Evolutionary conservation across 2,888 invertebrate genomes (phyloP).

Genomic region (Copidosoma aretas): DNA sequence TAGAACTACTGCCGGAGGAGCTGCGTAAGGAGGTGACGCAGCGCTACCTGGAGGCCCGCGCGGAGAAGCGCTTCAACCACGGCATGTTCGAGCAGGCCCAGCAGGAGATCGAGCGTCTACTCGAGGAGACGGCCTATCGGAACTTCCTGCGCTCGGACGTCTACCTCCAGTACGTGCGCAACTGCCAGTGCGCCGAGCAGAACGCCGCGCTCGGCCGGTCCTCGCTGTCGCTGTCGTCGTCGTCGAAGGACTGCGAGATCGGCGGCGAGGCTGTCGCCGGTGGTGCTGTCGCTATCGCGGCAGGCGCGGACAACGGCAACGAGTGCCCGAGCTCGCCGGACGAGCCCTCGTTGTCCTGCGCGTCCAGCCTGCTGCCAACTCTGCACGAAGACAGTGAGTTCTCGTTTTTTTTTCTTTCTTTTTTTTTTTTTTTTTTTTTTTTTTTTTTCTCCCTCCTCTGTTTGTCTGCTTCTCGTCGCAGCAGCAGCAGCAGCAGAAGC

Average conservation of each 20-base stretch:
- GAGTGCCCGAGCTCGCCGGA: slow-evolving; percentile 58
- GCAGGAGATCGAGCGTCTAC: slow-evolving; percentile 80
- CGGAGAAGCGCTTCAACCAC: slow-evolving; percentile 65
- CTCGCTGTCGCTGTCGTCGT: neutral
- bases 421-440: neutral
- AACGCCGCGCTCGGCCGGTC: neutral
- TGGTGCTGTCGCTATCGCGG: neutral
- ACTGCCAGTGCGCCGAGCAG: slow-evolving; percentile 66
- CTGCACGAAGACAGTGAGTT: slow-evolving; percentile 87
- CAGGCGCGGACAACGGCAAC: slow-evolving; percentile 5
- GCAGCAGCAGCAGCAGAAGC: slow-evolving; percentile 27
- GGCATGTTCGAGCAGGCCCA: slow-evolving; percentile 88
- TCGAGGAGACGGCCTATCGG: slow-evolving; percentile 87
- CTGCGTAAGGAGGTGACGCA: slow-evolving; percentile 79
- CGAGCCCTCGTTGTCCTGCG: slow-evolving; percentile 64
- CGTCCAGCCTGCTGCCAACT: slow-evolving; percentile 73
- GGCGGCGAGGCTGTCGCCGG: neutral
- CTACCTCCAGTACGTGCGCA: slow-evolving; percentile 84
- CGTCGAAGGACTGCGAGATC: neutral
- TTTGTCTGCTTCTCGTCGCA: slow-evolving; percentile 34
- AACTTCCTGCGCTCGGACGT: slow-evolving; percentile 92
- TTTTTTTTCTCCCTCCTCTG: too few species aligned
- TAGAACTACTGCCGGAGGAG: slow-evolving; percentile 79
- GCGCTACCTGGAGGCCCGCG: slow-evolving; percentile 73
- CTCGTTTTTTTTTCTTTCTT: slow-evolving; percentile 30